Conservation (phyloP, 2,113 vertebrate species). For the Turdus rufiventris region DNA sequence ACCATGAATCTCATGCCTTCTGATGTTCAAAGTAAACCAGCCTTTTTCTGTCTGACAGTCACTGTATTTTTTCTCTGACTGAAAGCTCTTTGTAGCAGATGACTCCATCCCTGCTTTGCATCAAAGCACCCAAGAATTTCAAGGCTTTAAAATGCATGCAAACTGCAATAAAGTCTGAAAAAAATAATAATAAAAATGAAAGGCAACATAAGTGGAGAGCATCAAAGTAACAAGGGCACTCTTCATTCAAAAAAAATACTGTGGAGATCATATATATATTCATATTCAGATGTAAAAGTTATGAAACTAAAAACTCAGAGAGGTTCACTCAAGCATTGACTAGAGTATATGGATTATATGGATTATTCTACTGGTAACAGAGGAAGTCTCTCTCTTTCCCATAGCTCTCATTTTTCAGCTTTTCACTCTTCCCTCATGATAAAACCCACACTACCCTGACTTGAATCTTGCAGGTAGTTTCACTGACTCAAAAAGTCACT, state of each 20-base stretch:
- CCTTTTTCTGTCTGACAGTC: background rate
- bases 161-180: background rate
- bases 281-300: background rate
- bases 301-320: background rate
- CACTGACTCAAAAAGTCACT: background rate
- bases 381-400: background rate
- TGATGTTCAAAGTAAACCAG: background rate
- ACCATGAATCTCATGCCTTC: background rate
- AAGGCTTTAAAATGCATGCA: background rate
- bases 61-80: background rate
- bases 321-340: background rate
- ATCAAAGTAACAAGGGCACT: background rate
- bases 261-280: background rate
- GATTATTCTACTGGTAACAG: background rate
- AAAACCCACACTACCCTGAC: background rate
- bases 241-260: background rate
- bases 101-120: background rate
- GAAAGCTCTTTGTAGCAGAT: background rate
- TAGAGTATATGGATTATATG: background rate
- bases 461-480: background rate
- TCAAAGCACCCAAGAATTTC: background rate
- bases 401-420: background rate
- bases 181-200: background rate
- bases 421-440: background rate
- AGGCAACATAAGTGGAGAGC: background rate